Conservation (phyloP, 1,140 invertebrate species). For the Daktulosphaira vitifoliae region DNA sequence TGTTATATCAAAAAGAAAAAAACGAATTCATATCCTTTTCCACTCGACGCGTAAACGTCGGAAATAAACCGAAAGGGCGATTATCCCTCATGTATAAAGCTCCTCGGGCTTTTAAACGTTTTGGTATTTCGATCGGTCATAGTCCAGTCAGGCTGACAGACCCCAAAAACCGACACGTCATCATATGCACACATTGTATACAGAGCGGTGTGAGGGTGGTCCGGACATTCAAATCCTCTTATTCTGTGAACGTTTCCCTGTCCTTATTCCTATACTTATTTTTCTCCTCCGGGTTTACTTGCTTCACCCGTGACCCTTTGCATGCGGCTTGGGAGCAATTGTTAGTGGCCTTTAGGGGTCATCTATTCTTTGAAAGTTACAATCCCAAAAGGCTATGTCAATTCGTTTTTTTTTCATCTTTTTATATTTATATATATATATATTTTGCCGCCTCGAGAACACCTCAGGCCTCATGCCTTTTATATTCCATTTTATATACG, state of each 20-base stretch:
- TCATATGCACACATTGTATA: constrained; percentile 22
- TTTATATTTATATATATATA: no score
- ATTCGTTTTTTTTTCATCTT: constrained; percentile 27
- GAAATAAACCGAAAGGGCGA: constrained; percentile 33
- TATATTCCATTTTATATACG: constrained; percentile 14
- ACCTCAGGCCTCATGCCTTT: neutral
- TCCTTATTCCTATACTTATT: constrained; percentile 15
- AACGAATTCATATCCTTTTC: constrained; percentile 21
- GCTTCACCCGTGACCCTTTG: constrained; percentile 22
- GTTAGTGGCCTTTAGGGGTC: constrained; percentile 33
- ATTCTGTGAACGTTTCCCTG: constrained; percentile 25
- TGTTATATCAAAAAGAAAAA: constrained; percentile 15
- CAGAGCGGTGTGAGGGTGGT: constrained; percentile 2
- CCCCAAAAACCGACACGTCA: constrained; percentile 34
- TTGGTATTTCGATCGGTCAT: constrained; percentile 33
- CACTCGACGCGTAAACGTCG: constrained; percentile 32
- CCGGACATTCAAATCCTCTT: constrained; percentile 33
- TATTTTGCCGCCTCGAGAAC: neutral
- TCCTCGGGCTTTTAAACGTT: constrained; percentile 32
- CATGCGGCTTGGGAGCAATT: constrained; percentile 30
- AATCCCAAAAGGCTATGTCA: constrained; percentile 33
- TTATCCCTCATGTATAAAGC: constrained; percentile 31
- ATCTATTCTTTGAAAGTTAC: constrained; percentile 32
- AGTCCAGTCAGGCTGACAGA: constrained; percentile 24
- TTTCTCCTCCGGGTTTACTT: constrained; percentile 14